Evolutionary conservation across 2,797 vertebrate genomes (phyloP).

Genomic region (Choloepus didactylus): DNA sequence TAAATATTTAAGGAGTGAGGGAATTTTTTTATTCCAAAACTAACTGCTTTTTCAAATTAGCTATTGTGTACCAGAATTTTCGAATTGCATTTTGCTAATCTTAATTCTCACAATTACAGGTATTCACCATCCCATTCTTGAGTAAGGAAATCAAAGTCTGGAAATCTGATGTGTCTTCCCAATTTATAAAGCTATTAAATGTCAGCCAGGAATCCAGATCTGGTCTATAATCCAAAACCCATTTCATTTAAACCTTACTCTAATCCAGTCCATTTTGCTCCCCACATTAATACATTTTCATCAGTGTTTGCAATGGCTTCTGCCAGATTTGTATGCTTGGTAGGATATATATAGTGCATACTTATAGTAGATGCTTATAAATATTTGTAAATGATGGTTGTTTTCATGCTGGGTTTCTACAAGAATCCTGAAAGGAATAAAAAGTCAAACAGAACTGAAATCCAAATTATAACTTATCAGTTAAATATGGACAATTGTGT

Average conservation of each 20-base stretch:
- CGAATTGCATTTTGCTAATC: not conserved
- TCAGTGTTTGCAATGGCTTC: not conserved
- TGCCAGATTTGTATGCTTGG: not conserved
- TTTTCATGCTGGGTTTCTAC: not conserved
- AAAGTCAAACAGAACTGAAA: not conserved
- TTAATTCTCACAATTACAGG: not conserved
- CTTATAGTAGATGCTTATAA: not conserved
- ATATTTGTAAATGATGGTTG: not conserved
- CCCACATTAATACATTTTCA: not conserved
- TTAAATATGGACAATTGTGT: not conserved
- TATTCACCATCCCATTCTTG: not conserved
- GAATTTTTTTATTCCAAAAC: not conserved
- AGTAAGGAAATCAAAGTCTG: conserved; percentile 21
- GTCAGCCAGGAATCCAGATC: not conserved
- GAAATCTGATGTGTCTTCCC: not conserved
- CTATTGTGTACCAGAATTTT: not conserved
- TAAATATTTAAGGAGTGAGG: not conserved
- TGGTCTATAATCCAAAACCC: not conserved
- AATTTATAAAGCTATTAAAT: conserved; percentile 1
- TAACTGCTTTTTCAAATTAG: not conserved
- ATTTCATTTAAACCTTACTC: not conserved
- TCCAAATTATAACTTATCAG: not conserved
- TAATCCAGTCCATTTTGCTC: not conserved
- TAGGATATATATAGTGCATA: not conserved
- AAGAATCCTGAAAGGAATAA: not conserved